phyloP scores from a whole-genome alignment of 2,797 vertebrate genomes.

The Catamblyrhynchus diadema region DNA sequence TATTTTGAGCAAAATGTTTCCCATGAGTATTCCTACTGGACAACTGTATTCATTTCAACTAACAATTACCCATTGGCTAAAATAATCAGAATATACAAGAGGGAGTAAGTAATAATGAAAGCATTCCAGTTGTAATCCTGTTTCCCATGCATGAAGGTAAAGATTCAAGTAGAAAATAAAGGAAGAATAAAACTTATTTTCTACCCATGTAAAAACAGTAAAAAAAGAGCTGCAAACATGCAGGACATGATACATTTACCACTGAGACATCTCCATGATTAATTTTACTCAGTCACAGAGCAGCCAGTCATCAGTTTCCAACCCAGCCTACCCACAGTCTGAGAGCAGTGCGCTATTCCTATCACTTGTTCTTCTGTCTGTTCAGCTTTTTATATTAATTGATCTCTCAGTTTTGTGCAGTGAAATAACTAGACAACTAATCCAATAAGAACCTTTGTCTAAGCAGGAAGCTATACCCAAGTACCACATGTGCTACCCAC shows the following conservation, averaged over 20 bases:
- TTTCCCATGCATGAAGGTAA: not conserved
- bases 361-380: not conserved
- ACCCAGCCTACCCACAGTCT: not conserved
- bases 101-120: not conserved
- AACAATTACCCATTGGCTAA: slow-evolving; percentile 40
- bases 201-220: not conserved
- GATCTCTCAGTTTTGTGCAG: not conserved
- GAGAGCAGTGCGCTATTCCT: not conserved
- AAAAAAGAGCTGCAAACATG: not conserved
- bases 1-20: slow-evolving; percentile 35
- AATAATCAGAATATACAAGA: not conserved
- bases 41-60: slow-evolving; percentile 31
- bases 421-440: not conserved
- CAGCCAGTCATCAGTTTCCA: not conserved
- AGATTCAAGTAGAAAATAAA: not conserved
- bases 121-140: not conserved
- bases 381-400: not conserved
- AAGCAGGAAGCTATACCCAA: not conserved
- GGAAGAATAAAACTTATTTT: not conserved
- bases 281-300: not conserved
- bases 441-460: not conserved
- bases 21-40: slow-evolving; percentile 1
- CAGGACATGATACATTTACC: not conserved
- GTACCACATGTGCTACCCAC: not conserved
- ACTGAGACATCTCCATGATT: not conserved